Evolutionary conservation across 2,113 vertebrate species (phyloP), one percentile per base, ranked within the genome.

Genomic region (Cricetomys ansorgei): DNA sequence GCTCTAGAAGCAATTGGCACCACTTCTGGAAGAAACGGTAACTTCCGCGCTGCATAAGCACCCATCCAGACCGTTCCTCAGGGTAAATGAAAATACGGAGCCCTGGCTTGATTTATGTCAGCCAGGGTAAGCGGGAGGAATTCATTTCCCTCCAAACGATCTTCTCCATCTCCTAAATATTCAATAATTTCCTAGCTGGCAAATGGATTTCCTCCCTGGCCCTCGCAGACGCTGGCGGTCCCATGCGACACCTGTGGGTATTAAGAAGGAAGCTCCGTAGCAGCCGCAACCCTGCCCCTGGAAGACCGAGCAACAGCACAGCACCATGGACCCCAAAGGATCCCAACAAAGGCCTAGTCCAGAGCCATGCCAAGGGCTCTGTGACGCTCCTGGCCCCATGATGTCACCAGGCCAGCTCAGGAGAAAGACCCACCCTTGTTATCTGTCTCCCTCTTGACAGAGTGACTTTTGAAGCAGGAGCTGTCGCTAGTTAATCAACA

Each of bases 81-180:
- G 67, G 85, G 65, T 76, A 94, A 94, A 92, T 94, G 94, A 96
- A 91, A 93, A 87, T 69, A 92, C 53, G 23, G 77, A 92, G 80
- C 91, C 67, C 91, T 31, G 91, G 48, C 70, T 92, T 96, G 97
- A 97, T 97, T 97, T 91, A 98, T 97, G 94, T 95, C 31, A 7
- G 92, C 95, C 90, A 80, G 88, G 91, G 95, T 97, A 95, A 96
- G 92, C 96, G 1, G 0, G 91, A 88, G 92, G 96, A 97, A 98
- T 98, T 98, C 97, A 98, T 98, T 96, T 97, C 95, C 96, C 93
- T 96, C 90, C 91, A 96, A 96, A 97, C 3, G 91, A 95, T 97
- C 96, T 95, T 91, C 92, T 95, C 91, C 11, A 3, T 87, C 95
- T 97, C 96, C 97, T 96, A 97, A 97, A 97, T 95, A 97, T 97